Percentiles rank a stretch among this genome's conserved stretches.
Evolutionary conservation across 2,797 vertebrate genomes (phyloP).

Genomic region (Anabas testudineus): DNA sequence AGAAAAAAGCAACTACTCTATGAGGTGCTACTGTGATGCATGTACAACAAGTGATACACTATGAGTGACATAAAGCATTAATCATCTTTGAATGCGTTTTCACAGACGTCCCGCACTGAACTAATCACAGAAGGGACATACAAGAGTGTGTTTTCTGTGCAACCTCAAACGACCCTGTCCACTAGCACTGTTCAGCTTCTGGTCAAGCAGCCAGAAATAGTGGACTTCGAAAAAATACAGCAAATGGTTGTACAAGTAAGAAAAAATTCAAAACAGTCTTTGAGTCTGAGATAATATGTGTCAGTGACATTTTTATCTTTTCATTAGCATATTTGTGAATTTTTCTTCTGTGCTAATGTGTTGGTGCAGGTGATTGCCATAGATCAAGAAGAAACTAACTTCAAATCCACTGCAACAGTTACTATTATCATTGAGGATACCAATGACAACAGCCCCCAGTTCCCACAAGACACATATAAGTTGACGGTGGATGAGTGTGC

Average conservation of each 20-base stretch:
- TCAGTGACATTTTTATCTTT: not conserved
- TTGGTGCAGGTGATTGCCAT: slow-evolving; percentile 87
- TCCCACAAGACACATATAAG: slow-evolving; percentile 78
- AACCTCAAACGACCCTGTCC: slow-evolving; percentile 67
- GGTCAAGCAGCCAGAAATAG: slow-evolving; percentile 72
- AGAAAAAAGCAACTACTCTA: slow-evolving; percentile 2
- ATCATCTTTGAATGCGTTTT: slow-evolving; percentile 3
- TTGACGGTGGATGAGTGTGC: slow-evolving; percentile 85
- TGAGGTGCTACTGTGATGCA: not conserved
- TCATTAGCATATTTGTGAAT: not conserved
- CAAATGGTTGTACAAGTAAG: slow-evolving; percentile 87
- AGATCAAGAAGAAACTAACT: slow-evolving; percentile 68
- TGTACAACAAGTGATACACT: not conserved
- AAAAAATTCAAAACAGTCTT: not conserved
- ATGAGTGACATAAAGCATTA: not conserved
- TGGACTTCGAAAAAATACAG: slow-evolving; percentile 88
- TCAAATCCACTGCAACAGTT: slow-evolving; percentile 83
- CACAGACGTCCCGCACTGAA: slow-evolving; percentile 74
- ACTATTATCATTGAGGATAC: slow-evolving; percentile 87
- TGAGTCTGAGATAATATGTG: not conserved
- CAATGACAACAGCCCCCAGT: slow-evolving; percentile 91
- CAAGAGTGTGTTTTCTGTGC: slow-evolving; percentile 85
- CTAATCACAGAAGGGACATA: slow-evolving; percentile 81
- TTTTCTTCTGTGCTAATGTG: slow-evolving; percentile 10
- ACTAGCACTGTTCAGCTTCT: slow-evolving; percentile 83